These are phyloP conservation scores for Gouania willdenowi DNA, from an alignment of 2,797 vertebrate species.

Conservation along the genomic window DNA sequence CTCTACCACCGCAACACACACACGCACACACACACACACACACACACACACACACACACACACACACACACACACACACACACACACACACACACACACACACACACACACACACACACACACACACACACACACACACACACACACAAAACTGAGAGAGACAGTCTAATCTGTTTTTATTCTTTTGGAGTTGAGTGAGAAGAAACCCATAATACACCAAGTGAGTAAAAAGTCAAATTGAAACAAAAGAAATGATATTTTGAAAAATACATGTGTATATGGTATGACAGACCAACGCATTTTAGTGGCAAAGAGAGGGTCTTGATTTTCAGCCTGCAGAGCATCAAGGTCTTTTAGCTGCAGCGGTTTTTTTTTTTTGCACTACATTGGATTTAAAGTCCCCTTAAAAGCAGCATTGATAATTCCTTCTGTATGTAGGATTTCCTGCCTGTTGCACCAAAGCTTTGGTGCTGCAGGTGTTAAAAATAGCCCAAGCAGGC, in stretches of 20 bases:
- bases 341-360: background rate
- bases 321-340: no score
- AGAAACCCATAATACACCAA: background rate
- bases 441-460: no score
- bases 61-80: background rate
- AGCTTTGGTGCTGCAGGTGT: background rate
- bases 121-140: background rate
- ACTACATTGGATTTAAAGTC: background rate
- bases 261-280: no score
- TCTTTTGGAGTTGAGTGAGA: no score
- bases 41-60: background rate
- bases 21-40: background rate
- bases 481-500: slow-evolving; percentile 39
- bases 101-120: background rate
- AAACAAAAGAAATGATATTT: background rate
- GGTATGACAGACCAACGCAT: no score
- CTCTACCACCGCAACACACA: slow-evolving; percentile 11
- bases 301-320: no score
- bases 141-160: background rate
- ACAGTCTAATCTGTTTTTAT: no score
- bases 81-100: background rate
- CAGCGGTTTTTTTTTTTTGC: background rate
- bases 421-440: background rate
- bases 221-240: background rate
- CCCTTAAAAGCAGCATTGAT: background rate